Conservation (phyloP, 2,888 invertebrate species). For the Orthosia incerta region DNA sequence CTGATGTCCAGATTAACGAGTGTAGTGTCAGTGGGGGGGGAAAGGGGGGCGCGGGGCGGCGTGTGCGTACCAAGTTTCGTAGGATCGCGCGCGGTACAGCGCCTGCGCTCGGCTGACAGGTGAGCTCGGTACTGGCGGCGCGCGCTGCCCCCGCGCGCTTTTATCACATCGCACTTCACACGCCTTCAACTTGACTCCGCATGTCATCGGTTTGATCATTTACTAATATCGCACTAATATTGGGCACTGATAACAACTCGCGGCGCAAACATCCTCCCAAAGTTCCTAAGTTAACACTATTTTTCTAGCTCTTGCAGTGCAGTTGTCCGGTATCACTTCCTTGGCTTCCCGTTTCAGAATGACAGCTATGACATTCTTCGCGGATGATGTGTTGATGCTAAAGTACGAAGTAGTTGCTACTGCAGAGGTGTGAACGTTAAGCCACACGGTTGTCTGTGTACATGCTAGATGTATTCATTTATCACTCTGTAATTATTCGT, state of each 20-base stretch:
- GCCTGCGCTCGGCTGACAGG: slow-evolving; percentile 83
- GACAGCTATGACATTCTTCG: background rate
- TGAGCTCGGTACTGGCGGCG: slow-evolving; percentile 86
- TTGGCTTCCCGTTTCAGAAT: slow-evolving; percentile 18
- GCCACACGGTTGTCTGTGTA: slow-evolving; percentile 26
- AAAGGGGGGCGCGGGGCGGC: slow-evolving; percentile 78
- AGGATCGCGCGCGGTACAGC: slow-evolving; percentile 72
- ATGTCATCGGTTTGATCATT: slow-evolving; percentile 65
- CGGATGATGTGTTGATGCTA: slow-evolving; percentile 4
- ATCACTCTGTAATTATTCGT: slow-evolving; percentile 18
- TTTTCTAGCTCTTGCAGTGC: background rate
- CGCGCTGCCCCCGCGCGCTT: slow-evolving; percentile 84
- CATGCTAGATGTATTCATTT: slow-evolving; percentile 5
- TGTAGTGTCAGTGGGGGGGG: slow-evolving; percentile 74
- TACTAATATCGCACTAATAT: slow-evolving; percentile 44
- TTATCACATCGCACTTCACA: slow-evolving; percentile 86
- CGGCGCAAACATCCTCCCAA: background rate
- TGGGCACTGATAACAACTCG: slow-evolving; percentile 20
- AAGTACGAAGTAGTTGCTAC: slow-evolving; percentile 18
- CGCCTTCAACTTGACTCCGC: slow-evolving; percentile 88
- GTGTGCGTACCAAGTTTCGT: slow-evolving; percentile 64
- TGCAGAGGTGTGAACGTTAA: slow-evolving; percentile 24
- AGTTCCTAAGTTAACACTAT: background rate
- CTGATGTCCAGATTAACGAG: slow-evolving; percentile 68
- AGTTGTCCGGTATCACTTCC: background rate